These are phyloP conservation scores for Carpatolechia fugitivella DNA, from an alignment of 2,888 invertebrate genomes.

Conservation along the genomic window DNA sequence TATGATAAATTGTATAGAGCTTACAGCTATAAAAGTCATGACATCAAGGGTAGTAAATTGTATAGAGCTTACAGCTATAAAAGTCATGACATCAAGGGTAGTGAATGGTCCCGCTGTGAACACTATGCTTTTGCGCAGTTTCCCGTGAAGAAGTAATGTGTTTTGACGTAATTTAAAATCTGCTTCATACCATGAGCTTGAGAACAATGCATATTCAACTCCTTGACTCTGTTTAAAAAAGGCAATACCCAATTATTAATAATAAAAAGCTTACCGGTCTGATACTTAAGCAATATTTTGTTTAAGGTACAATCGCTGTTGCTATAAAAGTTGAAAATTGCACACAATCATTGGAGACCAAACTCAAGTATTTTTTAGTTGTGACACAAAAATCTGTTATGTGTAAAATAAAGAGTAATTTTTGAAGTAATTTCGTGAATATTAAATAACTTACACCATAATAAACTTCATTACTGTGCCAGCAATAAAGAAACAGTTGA, in stretches of 20 bases:
- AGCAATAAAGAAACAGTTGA: constrained; percentile 69
- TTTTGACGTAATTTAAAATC: constrained; percentile 41
- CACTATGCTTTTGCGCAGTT: constrained; percentile 44
- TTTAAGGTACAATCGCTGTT: too few species aligned
- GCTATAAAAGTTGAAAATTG: too few species aligned
- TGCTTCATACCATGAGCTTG: constrained; percentile 57
- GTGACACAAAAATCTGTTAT: too few species aligned
- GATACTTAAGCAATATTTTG: too few species aligned
- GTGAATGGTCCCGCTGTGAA: constrained; percentile 65
- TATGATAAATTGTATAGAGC: too few species aligned
- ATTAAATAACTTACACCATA: constrained; percentile 50
- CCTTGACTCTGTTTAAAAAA: constrained; percentile 41
- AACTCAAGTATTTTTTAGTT: too few species aligned
- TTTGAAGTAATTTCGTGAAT: too few species aligned
- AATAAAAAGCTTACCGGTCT: neutral
- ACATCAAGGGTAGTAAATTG: constrained; percentile 56
- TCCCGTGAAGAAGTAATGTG: constrained; percentile 48
- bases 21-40: constrained; percentile 42
- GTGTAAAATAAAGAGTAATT: too few species aligned
- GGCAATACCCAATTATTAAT: neutral
- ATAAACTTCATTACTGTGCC: constrained; percentile 68
- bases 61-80: constrained; percentile 45
- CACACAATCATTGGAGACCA: too few species aligned
- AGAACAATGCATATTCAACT: constrained; percentile 51
- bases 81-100: constrained; percentile 50